A percentile compares a stretch with the other conserved stretches of the same genome.
Evolutionary conservation across 2,888 invertebrate genomes (phyloP).

Genomic region (Drosophila testacea): DNA sequence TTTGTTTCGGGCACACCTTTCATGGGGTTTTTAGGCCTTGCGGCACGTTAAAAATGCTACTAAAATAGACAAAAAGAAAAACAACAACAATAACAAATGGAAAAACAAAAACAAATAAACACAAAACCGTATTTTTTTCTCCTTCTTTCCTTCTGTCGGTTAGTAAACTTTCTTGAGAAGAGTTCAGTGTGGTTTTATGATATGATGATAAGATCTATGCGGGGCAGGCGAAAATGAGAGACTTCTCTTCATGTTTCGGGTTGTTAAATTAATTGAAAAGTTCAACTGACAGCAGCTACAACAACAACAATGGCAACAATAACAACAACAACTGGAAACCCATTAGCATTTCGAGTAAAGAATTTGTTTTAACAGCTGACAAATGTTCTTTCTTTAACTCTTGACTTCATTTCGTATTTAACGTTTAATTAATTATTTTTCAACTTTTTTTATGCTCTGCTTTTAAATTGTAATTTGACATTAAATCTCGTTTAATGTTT

Average conservation of each 20-base stretch:
- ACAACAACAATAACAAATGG: slow-evolving; percentile 19
- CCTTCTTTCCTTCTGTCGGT: slow-evolving; percentile 17
- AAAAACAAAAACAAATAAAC: slow-evolving; percentile 28
- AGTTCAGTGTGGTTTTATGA: slow-evolving; percentile 58
- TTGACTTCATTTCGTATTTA: slow-evolving; percentile 41
- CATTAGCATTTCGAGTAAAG: slow-evolving; percentile 67
- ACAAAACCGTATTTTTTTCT: slow-evolving; percentile 55
- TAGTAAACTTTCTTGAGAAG: slow-evolving; percentile 67
- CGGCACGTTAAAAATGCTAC: slow-evolving; percentile 53
- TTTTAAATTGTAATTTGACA: slow-evolving; percentile 50
- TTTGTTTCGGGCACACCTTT: slow-evolving; percentile 56
- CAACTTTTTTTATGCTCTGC: slow-evolving; percentile 33
- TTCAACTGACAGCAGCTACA: slow-evolving; percentile 25
- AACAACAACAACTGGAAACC: slow-evolving; percentile 35
- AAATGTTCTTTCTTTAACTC: slow-evolving; percentile 48
- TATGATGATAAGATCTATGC: slow-evolving; percentile 72
- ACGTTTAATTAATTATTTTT: slow-evolving; percentile 51
- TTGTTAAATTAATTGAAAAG: slow-evolving; percentile 77
- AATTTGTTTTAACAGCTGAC: slow-evolving; percentile 75
- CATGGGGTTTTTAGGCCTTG: slow-evolving; percentile 45
- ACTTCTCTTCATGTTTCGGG: slow-evolving; percentile 33
- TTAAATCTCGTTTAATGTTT: slow-evolving; percentile 45
- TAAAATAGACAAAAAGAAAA: slow-evolving; percentile 32
- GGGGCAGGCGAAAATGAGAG: slow-evolving; percentile 59
- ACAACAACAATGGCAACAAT: slow-evolving; percentile 1